Evolutionary conservation across 2,888 invertebrate species (phyloP).

Genomic region (Apoderus coryli): DNA sequence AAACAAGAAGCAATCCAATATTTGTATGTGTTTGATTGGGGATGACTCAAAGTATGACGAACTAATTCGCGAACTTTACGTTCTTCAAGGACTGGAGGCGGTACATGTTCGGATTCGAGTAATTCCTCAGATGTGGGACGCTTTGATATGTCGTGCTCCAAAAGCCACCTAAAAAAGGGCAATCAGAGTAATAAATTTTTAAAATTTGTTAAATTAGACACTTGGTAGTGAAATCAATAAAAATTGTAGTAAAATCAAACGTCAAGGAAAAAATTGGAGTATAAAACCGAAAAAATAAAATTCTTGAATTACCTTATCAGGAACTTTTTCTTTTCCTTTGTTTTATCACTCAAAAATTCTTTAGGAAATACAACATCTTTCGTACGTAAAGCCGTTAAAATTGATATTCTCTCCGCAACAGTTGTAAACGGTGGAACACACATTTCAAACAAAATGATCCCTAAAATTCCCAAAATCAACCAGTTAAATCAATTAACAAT

Average conservation of each 20-base stretch:
- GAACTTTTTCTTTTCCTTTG: conserved; percentile 41
- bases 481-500: conserved; percentile 1
- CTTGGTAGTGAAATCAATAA: no score
- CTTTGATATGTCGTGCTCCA: conserved; percentile 70
- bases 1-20: conserved; percentile 48
- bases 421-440: conserved; percentile 72
- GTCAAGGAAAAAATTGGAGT: no score
- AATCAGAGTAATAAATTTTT: no score
- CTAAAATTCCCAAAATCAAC: conserved; percentile 34
- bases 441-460: conserved; percentile 94
- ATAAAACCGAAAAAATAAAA: no score
- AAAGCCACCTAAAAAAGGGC: conserved; percentile 48
- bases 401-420: conserved; percentile 76
- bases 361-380: conserved; percentile 57
- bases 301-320: conserved; percentile 50
- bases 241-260: no score
- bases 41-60: conserved; percentile 65
- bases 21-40: conserved; percentile 66
- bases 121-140: conserved; percentile 80
- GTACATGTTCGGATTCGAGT: conserved; percentile 66
- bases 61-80: conserved; percentile 71
- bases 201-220: no score
- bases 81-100: conserved; percentile 76
- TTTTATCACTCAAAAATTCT: conserved; percentile 40
- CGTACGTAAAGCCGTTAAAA: conserved; percentile 57